Base-by-base conservation (phyloP, 92 coral and sea anemone species). In the Epizoanthus ramosus region DNA sequence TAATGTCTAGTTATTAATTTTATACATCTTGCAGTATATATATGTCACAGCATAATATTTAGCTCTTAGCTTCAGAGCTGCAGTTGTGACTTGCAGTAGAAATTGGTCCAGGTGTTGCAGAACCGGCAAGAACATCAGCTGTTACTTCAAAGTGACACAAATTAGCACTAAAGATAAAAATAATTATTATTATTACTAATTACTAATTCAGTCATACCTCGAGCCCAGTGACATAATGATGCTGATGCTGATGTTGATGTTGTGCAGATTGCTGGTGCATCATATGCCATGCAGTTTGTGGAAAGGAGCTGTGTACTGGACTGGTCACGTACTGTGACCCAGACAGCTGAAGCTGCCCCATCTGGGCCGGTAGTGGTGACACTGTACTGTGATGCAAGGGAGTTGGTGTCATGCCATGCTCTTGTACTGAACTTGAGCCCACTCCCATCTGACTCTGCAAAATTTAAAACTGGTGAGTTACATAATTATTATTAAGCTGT, bases 301-400 rank as follows among this genome's bases (percentile, higher is more conserved):
- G 94, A 79, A 93, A 93, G 43, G 98, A 86, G 57, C 90, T 86
- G 68, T 93, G 98, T 13, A 93, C 98, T 63, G 98, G 98, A 74
- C 98, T 93, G 21, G 98, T 93, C 14, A 93, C 90, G 80, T 93
- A 93, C 80, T 93, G 98, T 3, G 95, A 92, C 60, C 94, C 97
- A 24, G 98, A 93, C 89, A 97, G 82, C 75, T 97, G 99, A 79
- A 97, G 87, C 79, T 97, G 99, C 73, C 88, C 93, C 92, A 97
- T 89, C 87, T 97, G 99, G 70, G 88, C 89, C 22, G 98, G 83
- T 84, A 97, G 81, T 61, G 89, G 95, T 24, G 91, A 95, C 5
- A 91, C 90, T 7, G 93, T 86, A 70, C 91, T 87, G 76, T 89
- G 98, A 41, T 39, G 82, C 56, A 77, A 22, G 57, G 92, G 98